phyloP scores from a whole-genome alignment of 1,140 invertebrate species.

The Chironomus tepperi region DNA sequence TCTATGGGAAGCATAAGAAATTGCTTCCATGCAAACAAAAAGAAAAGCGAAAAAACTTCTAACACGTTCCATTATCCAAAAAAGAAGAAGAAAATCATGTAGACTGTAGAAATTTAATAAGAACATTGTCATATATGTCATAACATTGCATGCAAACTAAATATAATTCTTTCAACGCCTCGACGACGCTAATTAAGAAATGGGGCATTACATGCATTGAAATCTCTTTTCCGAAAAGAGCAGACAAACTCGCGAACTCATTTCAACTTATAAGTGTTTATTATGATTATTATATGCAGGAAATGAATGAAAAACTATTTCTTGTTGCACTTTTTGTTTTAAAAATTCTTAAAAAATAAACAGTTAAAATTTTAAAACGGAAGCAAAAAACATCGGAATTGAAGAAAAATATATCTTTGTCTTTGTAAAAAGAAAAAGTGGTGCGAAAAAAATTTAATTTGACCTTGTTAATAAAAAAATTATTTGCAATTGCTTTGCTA shows the following conservation, averaged over 20 bases:
- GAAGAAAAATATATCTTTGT: neutral
- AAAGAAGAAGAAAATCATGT: no score
- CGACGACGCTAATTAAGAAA: neutral
- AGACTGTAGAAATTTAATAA: no score
- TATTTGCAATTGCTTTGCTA: neutral
- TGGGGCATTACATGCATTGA: neutral
- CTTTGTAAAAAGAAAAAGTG: neutral
- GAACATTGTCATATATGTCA: no score
- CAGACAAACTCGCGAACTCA: neutral
- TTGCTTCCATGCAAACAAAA: no score
- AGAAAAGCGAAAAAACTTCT: no score
- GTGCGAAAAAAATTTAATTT: conserved; percentile 7
- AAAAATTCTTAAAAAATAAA: neutral
- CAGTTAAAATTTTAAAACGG: neutral
- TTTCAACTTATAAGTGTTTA: no score
- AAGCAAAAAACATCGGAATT: neutral
- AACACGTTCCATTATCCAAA: no score
- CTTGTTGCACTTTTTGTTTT: neutral
- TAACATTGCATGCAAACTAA: neutral
- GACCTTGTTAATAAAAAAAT: neutral
- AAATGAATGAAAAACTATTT: neutral
- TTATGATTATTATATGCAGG: no score
- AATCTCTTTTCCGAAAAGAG: neutral
- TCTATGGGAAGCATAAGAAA: no score
- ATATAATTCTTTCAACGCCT: neutral